A percentile compares a stretch with the other conserved stretches of the same genome.
Conservation (phyloP, 2,113 vertebrate genomes). For the Grallaria varia region DNA sequence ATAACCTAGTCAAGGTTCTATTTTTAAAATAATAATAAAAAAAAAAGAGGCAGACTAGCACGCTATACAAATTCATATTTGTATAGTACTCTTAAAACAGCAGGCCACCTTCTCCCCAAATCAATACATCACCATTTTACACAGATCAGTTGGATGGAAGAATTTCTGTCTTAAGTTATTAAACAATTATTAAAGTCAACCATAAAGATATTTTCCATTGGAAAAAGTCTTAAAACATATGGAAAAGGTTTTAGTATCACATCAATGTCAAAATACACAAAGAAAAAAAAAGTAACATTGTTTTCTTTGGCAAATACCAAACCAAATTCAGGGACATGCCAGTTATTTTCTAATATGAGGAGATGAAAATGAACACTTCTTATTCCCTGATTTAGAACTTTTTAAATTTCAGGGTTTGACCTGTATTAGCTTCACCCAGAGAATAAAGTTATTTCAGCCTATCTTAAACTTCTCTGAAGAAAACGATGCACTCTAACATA, state of each 20-base stretch:
- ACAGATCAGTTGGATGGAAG: neutral
- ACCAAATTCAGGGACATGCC: neutral
- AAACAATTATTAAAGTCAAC: neutral
- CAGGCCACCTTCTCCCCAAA: neutral
- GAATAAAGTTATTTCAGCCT: neutral
- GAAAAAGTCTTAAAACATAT: neutral
- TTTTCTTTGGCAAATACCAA: neutral
- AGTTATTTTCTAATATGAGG: neutral
- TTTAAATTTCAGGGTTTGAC: neutral
- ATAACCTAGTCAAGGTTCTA: neutral
- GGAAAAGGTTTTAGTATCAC: neutral
- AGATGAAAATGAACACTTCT: neutral
- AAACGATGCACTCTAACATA: neutral
- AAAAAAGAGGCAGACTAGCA: neutral
- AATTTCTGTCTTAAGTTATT: neutral
- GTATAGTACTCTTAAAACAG: neutral
- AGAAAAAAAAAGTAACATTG: too few species aligned
- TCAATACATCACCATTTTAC: neutral
- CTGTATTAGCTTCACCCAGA: neutral
- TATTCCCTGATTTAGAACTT: neutral
- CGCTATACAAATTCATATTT: neutral
- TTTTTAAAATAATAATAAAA: neutral
- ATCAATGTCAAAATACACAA: neutral
- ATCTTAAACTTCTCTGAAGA: neutral
- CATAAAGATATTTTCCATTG: neutral